phyloP scores from a whole-genome alignment of 2,797 vertebrate genomes.

The Sardinella longiceps region DNA sequence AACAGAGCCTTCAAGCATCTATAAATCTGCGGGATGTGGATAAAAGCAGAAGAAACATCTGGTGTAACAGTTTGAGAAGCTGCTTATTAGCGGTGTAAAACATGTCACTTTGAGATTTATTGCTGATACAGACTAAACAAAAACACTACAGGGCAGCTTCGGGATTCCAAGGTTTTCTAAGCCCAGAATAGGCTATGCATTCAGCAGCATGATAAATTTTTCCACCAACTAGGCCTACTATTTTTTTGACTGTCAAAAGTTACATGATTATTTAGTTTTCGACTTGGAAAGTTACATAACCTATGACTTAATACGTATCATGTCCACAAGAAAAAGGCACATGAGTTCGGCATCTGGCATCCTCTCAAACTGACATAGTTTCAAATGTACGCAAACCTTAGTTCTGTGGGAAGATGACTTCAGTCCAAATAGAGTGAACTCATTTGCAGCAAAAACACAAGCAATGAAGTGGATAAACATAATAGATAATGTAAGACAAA shows the following conservation, averaged over 20 bases:
- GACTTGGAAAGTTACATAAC: background rate
- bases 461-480: background rate
- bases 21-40: background rate
- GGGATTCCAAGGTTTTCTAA: background rate
- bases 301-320: slow-evolving; percentile 1
- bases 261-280: background rate
- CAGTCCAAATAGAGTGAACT: background rate
- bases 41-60: slow-evolving; percentile 13
- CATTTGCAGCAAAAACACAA: slow-evolving; percentile 14
- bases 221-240: slow-evolving; percentile 15
- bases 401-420: slow-evolving; percentile 5
- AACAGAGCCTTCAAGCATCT: background rate
- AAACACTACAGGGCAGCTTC: slow-evolving; percentile 8
- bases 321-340: background rate
- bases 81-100: slow-evolving; percentile 24
- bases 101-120: slow-evolving; percentile 22
- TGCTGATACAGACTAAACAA: slow-evolving; percentile 26
- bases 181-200: background rate
- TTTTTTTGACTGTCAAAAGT: background rate
- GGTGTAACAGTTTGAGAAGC: slow-evolving; percentile 25
- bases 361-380: slow-evolving; percentile 4
- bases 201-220: slow-evolving; percentile 9
- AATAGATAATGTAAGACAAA: background rate
- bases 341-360: background rate
- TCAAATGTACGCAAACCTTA: background rate